Base-by-base conservation (phyloP, 2,888 invertebrate genomes). In the Standfussiana lucernea region DNA sequence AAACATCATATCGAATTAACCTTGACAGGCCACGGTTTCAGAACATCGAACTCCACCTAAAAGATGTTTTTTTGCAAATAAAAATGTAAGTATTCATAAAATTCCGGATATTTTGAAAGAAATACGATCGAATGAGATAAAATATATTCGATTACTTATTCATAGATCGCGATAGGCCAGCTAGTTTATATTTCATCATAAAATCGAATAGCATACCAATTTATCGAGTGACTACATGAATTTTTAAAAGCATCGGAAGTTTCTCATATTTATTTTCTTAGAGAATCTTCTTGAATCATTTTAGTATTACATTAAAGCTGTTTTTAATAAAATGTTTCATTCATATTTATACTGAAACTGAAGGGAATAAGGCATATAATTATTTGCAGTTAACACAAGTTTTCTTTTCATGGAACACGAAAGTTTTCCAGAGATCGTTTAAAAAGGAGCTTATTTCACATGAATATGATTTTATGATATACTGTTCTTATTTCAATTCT, bases 91-190 rank as follows among this genome's bases (percentile, higher is more conserved):
- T 83, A 66, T 77, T 74, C 72, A 85, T 84, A 84, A 84, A 81
- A 77, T 37, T 66, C 50, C 64, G 66, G 64, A 64, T 69, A 79
- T 73, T 80, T 79, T 75, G 21, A 76, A 70, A 78, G 85, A 75
- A 81, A 78, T 84, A 75, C 50, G 61, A 64, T 75, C 71, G 35
- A 84, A 77, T 78, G 59, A 72, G 78, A 84, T 78, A 78, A 84
- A 82, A 84, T 84, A 81, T 84, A 84, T 84, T 75, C 75, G 75
- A 72, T 84, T 84, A 78, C 85, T 84, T 84, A 85, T 82, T 84
- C 83, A 84, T 84, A 72, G 74, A 84, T 72, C 82, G 78, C 78
- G 78, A 84, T 84, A 82, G 85, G 83, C 85, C 64, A 75, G 69
- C 50, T 82, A 82, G 82, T 84, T 82, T 84, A 84, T 84, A 78